Percentiles rank a stretch among this genome's conserved stretches.
Conservation (phyloP, 2,113 vertebrate genomes). For the Brienomyrus brachyistius region DNA sequence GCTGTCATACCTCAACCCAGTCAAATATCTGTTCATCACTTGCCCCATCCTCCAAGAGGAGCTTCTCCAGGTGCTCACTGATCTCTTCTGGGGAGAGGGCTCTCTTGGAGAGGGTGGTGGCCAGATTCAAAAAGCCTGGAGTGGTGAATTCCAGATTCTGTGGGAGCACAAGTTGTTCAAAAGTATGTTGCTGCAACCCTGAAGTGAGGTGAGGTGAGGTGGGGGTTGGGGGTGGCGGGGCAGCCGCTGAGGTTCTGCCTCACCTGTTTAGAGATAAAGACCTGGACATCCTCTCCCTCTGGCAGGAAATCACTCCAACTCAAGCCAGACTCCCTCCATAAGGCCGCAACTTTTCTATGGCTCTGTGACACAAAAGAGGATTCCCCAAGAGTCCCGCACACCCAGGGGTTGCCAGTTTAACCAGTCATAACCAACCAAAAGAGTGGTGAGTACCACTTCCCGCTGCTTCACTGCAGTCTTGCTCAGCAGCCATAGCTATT, state of each 20-base stretch:
- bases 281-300: slow-evolving; percentile 80
- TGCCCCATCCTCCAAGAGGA: slow-evolving; percentile 86
- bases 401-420: neutral
- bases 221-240: neutral
- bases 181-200: neutral
- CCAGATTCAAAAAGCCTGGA: slow-evolving; percentile 65
- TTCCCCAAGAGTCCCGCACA: neutral
- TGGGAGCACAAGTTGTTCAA: neutral
- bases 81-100: slow-evolving; percentile 79
- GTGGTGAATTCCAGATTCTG: slow-evolving; percentile 88
- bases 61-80: slow-evolving; percentile 78
- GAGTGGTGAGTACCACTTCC: neutral
- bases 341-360: slow-evolving; percentile 90
- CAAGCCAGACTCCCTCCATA: slow-evolving; percentile 87
- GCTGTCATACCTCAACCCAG: slow-evolving; percentile 83
- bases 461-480: neutral
- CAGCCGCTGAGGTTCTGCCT: slow-evolving; percentile 16
- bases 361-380: slow-evolving; percentile 60
- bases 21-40: slow-evolving; percentile 97
- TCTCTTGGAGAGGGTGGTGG: slow-evolving; percentile 67
- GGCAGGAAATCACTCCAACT: slow-evolving; percentile 83
- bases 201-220: neutral
- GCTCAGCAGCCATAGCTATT: neutral
- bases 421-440: neutral
- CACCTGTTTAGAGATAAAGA: slow-evolving; percentile 86